Conservation (phyloP, 1,140 invertebrate species). For the Olivierus martensii region DNA sequence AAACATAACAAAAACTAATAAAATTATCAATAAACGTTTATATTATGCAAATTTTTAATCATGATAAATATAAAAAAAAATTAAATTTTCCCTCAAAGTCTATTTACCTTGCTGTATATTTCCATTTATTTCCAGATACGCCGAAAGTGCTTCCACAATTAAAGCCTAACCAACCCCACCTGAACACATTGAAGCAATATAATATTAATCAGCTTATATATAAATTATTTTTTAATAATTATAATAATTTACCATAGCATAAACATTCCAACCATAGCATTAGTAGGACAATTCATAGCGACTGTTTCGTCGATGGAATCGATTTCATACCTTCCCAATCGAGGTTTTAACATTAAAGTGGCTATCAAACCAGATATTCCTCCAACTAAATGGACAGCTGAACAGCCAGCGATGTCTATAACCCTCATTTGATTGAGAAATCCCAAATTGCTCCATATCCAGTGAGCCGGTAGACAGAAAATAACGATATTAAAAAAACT, state of each 20-base stretch:
- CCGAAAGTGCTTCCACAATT: slow-evolving; percentile 59
- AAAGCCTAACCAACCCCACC: slow-evolving; percentile 82
- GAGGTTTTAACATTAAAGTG: slow-evolving; percentile 73
- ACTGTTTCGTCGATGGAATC: slow-evolving; percentile 50
- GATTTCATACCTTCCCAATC: slow-evolving; percentile 68
- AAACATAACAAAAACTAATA: too few relatives aligned
- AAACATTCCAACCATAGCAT: slow-evolving; percentile 78
- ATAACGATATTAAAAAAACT: slow-evolving; percentile 77
- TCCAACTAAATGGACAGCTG: slow-evolving; percentile 70
- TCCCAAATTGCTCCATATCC: slow-evolving; percentile 74
- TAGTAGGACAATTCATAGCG: slow-evolving; percentile 73
- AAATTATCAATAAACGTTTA: too few relatives aligned
- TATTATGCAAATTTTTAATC: too few relatives aligned
- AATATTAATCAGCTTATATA: background rate
- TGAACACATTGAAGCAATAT: slow-evolving; percentile 1
- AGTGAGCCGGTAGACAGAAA: slow-evolving; percentile 83
- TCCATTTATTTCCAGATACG: slow-evolving; percentile 57
- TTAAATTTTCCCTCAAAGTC: too few relatives aligned
- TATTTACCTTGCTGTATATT: slow-evolving; percentile 68
- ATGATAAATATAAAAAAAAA: too few relatives aligned
- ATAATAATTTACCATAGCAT: slow-evolving; percentile 53
- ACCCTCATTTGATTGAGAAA: slow-evolving; percentile 63
- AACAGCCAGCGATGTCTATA: slow-evolving; percentile 67
- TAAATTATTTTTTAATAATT: background rate
- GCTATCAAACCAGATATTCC: slow-evolving; percentile 61